Conservation (phyloP, 2,113 vertebrate genomes). For the Heteronetta atricapilla region DNA sequence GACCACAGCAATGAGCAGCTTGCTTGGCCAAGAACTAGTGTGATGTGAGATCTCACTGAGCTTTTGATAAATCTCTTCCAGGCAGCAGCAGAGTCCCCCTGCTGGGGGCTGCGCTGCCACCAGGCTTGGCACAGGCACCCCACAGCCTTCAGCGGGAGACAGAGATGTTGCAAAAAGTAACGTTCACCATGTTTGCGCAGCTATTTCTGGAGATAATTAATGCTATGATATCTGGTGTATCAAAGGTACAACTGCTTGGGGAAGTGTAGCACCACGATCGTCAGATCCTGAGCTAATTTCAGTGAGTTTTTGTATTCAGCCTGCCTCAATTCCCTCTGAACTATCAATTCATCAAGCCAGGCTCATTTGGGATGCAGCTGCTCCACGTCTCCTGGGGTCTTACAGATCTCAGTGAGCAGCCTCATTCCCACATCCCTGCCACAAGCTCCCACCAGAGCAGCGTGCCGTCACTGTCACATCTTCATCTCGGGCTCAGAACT, state of each 20-base stretch:
- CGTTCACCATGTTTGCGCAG: rapidly evolving
- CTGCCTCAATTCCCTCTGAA: background rate
- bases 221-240: background rate
- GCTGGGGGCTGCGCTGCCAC: rapidly evolving
- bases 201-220: background rate
- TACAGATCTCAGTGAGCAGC: background rate
- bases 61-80: background rate
- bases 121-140: background rate
- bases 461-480: background rate
- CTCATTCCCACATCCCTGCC: background rate
- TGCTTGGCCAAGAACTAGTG: background rate
- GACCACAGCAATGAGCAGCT: background rate
- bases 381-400: conserved; percentile 16
- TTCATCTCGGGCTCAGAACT: background rate
- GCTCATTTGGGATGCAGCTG: conserved; percentile 36
- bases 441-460: background rate
- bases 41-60: no score
- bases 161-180: background rate
- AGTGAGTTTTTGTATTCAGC: background rate
- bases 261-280: background rate
- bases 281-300: background rate
- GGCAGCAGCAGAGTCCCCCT: rapidly evolving
- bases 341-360: background rate
- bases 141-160: background rate
- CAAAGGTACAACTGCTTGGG: background rate